phyloP scores from a whole-genome alignment of 2,797 vertebrate genomes.

The Scyliorhinus canicula region DNA sequence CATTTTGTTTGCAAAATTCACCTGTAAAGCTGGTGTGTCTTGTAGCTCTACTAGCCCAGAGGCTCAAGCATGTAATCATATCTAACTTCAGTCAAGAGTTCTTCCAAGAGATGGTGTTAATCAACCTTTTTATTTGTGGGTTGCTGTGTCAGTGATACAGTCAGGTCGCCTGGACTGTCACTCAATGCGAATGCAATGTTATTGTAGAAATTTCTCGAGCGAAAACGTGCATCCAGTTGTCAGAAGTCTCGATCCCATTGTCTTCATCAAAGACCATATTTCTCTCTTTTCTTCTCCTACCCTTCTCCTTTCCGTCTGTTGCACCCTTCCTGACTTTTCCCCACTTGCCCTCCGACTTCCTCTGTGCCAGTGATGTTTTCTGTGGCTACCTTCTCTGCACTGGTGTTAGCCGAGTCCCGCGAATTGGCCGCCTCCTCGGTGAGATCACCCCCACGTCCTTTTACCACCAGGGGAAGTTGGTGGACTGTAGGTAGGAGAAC shows the following conservation, averaged over 20 bases:
- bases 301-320: slow-evolving; percentile 1
- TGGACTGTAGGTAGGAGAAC: slow-evolving; percentile 85
- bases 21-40: not conserved
- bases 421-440: slow-evolving; percentile 86
- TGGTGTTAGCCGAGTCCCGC: slow-evolving; percentile 78
- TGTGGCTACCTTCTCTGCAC: slow-evolving; percentile 92
- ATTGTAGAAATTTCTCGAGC: not conserved
- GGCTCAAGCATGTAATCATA: not conserved
- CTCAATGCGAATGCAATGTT: not conserved
- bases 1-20: not conserved
- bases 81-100: not conserved
- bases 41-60: not conserved
- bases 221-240: not conserved
- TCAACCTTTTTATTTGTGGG: not conserved
- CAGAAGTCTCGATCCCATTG: not conserved
- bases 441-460: slow-evolving; percentile 86
- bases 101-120: not conserved
- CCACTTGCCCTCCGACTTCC: slow-evolving; percentile 40
- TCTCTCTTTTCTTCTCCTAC: not conserved
- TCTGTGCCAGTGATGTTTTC: slow-evolving; percentile 82
- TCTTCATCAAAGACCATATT: not conserved
- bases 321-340: slow-evolving; percentile 41
- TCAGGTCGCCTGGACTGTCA: not conserved
- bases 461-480: slow-evolving; percentile 85
- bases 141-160: not conserved